Base-by-base conservation (phyloP, 2,888 invertebrate species). In the Ommatoiulus sabulosus region DNA sequence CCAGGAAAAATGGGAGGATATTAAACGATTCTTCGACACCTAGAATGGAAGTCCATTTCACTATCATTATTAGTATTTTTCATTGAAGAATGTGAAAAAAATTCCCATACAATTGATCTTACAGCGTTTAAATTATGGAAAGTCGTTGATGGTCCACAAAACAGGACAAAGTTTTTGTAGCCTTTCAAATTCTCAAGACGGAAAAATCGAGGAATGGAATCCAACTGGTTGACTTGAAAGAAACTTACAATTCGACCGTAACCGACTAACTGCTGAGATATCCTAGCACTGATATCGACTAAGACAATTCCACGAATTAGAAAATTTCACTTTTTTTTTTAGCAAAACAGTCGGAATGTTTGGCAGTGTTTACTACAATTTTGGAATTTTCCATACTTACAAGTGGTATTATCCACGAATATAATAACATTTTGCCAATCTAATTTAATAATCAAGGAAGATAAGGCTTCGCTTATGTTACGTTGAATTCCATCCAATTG, bases 1-100 rank as follows among this genome's bases (percentile, higher is more conserved):
- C 85, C 85, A 85, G 4, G 44, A 46, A 85, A 85, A 85, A 85
- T 85, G 17, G 8, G 46, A 44, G 7, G 85, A 35, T n/a, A 85
- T 43, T 43, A 85, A 85, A 43, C 46, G 44, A 46, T 46, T 85
- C 10, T 8, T 85, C 3, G 85, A 85, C 8, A 46, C 20, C 85
- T 85, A 85, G 6, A 20, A 85, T 44, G 17, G 5, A 85, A 85
- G 17, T 43, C 5, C n/a, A 85, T 43, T n/a, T 85, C 6, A 63
- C 20, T 4, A 63, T 4, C n/a, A 63, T 15, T 15, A 52, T 52
- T 10, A 52, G 4, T 4, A 52, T 15, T 52, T 35, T 35, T 35
- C 35, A 35, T 35, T 35, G 35, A 35, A 35, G 35, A 2, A 35
- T 35, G 35, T 35, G 35, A 35, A 35, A 35, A n/a, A 35, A 35